Evolutionary conservation across 2,113 vertebrate species (phyloP), one percentile per base, ranked within the genome.

Genomic region (Pedetes capensis): DNA sequence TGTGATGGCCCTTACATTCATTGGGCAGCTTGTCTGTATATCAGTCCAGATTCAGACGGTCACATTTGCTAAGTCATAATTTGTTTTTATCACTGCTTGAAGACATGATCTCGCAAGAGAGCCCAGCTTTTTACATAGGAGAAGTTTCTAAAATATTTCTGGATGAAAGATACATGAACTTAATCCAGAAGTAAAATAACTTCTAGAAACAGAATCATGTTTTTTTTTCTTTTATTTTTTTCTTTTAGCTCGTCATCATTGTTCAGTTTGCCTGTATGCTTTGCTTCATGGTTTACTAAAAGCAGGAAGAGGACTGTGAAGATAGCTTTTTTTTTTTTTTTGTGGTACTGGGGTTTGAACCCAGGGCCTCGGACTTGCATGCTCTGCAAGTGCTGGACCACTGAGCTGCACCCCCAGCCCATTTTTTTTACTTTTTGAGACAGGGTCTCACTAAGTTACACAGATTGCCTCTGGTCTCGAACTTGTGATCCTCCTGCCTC

Each of bases 281-380:
- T 69, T 68, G 55, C 25, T 94, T 89, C 29, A 47, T 59, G 82
- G 71, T 75, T 83, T 76, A 76, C 27, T 80, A 44, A 94, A 96
- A 63, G 59, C 2, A 37, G 8, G 5, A 72, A 57, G 10, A 88
- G 5, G 16, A 74, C 32, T 83, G 55, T 57, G 25, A 76, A 75
- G 69, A 29, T 9, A 74, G 12, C 27, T 61, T 64, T 51, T 42
- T 49, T 37, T 87, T 91, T 91, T n/a, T 87, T 49, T n/a, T n/a
- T n/a, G n/a, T n/a, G n/a, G n/a, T n/a, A n/a, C n/a, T n/a, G n/a
- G n/a, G n/a, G n/a, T n/a, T n/a, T n/a, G n/a, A n/a, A n/a, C n/a
- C n/a, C n/a, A n/a, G n/a, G n/a, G n/a, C n/a, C n/a, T n/a, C n/a
- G n/a, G n/a, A n/a, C n/a, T n/a, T n/a, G n/a, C n/a, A n/a, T n/a